phyloP scores from a whole-genome alignment of 2,888 invertebrate genomes.

The Leptinotarsa tumamoca region DNA sequence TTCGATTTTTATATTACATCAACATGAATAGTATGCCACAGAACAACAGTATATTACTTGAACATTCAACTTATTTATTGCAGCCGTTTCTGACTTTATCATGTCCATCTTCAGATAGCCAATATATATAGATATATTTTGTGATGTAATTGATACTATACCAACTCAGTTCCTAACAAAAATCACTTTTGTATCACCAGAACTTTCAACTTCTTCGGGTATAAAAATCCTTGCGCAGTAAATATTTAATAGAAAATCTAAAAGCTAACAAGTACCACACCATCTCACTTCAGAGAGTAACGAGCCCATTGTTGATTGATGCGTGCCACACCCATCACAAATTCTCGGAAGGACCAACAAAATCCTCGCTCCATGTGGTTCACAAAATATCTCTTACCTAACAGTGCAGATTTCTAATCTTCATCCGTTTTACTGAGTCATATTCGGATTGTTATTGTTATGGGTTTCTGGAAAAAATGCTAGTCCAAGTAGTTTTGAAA shows the following conservation, averaged over 20 bases:
- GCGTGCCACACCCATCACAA: constrained; percentile 21
- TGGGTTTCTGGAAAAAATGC: constrained; percentile 39
- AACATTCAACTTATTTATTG: no score
- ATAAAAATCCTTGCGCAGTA: not conserved
- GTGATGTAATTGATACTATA: not conserved
- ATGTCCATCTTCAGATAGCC: no score
- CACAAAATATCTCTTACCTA: constrained; percentile 30
- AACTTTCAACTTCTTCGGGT: not conserved
- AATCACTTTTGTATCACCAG: not conserved
- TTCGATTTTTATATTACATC: no score
- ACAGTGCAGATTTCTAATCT: constrained; percentile 38
- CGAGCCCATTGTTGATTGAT: constrained; percentile 27
- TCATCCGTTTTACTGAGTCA: constrained; percentile 26
- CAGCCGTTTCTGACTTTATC: no score
- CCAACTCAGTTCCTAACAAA: not conserved
- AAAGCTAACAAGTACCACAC: constrained; percentile 13
- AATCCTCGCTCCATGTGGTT: constrained; percentile 36
- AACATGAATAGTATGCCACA: no score
- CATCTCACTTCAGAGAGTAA: constrained; percentile 11
- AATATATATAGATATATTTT: not conserved
- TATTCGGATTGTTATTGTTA: constrained; percentile 32
- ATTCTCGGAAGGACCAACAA: constrained; percentile 37
- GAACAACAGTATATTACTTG: no score
- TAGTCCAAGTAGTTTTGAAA: constrained; percentile 34
- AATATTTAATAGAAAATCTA: constrained; percentile 8